Evolutionary conservation across 2,797 vertebrate species (phyloP).

Genomic region (Alfaro cultratus): DNA sequence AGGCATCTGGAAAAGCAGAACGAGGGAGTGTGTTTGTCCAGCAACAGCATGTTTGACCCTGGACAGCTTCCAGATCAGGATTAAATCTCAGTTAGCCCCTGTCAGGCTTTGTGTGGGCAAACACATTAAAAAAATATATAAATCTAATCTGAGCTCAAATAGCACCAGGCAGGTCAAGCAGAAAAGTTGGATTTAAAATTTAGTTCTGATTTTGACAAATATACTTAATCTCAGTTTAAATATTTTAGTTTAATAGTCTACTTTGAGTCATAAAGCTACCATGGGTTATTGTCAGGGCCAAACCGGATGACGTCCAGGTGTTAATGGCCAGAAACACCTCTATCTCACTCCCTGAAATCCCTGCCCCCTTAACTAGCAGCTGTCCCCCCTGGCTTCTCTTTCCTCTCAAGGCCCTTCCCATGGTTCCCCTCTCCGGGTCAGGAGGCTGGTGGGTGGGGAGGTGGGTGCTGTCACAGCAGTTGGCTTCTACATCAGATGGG

Average conservation of each 20-base stretch:
- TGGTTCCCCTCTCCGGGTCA: slow-evolving; percentile 42
- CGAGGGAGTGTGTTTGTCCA: slow-evolving; percentile 50
- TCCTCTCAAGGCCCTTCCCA: slow-evolving; percentile 58
- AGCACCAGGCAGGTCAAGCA: slow-evolving; percentile 3
- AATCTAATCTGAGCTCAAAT: slow-evolving; percentile 11
- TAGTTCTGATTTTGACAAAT: slow-evolving; percentile 19
- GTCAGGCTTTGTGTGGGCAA: slow-evolving; percentile 64
- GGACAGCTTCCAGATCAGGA: slow-evolving; percentile 74
- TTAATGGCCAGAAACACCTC: slow-evolving; percentile 39
- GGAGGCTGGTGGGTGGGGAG: slow-evolving; percentile 33
- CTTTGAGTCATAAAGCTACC: slow-evolving; percentile 35
- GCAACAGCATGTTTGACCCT: slow-evolving; percentile 55
- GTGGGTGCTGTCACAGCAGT: slow-evolving; percentile 57
- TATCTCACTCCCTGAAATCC: background rate
- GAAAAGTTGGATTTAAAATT: slow-evolving; percentile 24
- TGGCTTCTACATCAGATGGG: slow-evolving; percentile 58
- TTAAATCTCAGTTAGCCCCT: slow-evolving; percentile 69
- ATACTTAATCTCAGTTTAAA: slow-evolving; percentile 15
- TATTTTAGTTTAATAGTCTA: slow-evolving; percentile 13
- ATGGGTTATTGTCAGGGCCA: slow-evolving; percentile 47
- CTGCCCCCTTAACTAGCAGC: slow-evolving; percentile 49
- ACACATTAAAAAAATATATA: slow-evolving; percentile 32
- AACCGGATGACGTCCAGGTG: slow-evolving; percentile 36
- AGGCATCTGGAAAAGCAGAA: slow-evolving; percentile 49
- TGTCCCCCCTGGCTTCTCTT: slow-evolving; percentile 59